phyloP scores from a whole-genome alignment of 2,113 vertebrate genomes.

The Tachysurus fulvidraco region DNA sequence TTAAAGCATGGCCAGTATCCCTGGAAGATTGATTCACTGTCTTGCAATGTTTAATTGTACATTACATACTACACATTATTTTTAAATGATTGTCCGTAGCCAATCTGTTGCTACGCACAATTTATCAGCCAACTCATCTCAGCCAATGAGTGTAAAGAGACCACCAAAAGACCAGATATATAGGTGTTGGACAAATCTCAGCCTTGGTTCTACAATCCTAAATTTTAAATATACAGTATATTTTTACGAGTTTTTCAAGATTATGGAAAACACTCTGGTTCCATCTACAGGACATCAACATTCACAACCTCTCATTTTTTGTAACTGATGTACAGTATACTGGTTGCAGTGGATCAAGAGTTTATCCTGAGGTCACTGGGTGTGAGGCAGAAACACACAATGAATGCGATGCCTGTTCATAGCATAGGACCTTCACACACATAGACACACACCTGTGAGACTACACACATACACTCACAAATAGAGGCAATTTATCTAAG shows the following conservation, averaged over 20 bases:
- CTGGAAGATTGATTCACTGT: background rate
- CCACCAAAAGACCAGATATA: background rate
- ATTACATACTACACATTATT: background rate
- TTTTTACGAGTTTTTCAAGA: background rate
- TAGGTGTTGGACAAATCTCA: background rate
- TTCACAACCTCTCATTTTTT: background rate
- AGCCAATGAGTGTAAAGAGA: background rate
- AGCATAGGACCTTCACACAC: background rate
- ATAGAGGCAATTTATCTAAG: background rate
- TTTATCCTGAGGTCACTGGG: background rate
- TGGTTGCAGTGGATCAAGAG: background rate
- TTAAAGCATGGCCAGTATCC: background rate
- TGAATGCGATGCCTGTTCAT: background rate
- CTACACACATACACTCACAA: background rate
- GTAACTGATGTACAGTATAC: background rate
- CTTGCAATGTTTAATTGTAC: background rate
- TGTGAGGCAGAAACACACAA: background rate
- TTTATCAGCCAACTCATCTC: background rate
- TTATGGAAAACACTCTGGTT: conserved; percentile 40
- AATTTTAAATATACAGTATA: background rate
- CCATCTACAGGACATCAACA: conserved; percentile 35
- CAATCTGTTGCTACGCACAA: background rate
- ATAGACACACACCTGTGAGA: background rate
- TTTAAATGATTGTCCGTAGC: background rate
- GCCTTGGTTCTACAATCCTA: background rate